Percentiles rank a stretch among this genome's conserved stretches.
Evolutionary conservation across 2,888 invertebrate genomes (phyloP).

Genomic region (Unio delphinus): DNA sequence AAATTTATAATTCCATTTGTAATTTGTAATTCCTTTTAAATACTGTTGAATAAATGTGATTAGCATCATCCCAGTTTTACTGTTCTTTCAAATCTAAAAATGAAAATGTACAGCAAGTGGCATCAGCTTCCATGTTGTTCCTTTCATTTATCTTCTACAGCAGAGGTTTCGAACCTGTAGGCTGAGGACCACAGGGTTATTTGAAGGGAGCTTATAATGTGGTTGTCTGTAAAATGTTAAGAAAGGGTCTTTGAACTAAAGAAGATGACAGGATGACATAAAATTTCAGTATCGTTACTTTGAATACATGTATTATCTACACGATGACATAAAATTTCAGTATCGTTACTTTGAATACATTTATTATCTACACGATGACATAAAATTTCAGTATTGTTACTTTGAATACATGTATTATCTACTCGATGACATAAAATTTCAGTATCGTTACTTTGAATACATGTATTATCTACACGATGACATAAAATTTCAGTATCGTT

Average conservation of each 20-base stretch:
- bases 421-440: conserved; percentile 78
- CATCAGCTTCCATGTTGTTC: not conserved
- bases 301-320: conserved; percentile 69
- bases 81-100: no score
- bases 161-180: no score
- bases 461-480: conserved; percentile 76
- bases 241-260: no score
- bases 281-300: not conserved
- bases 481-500: conserved; percentile 72
- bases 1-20: no score
- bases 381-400: conserved; percentile 71
- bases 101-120: not conserved
- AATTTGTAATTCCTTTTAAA: no score
- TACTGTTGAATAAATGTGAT: no score
- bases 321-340: conserved; percentile 77
- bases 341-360: not conserved
- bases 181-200: no score
- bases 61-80: no score
- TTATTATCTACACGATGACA: conserved; percentile 76
- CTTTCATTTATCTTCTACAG: conserved; percentile 73
- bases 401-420: conserved; percentile 61
- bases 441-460: not conserved
- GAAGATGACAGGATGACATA: no score
- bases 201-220: no score
- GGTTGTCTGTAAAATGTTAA: no score